Conservation (phyloP, 2,888 invertebrate genomes). For the Eristalis tenax region DNA sequence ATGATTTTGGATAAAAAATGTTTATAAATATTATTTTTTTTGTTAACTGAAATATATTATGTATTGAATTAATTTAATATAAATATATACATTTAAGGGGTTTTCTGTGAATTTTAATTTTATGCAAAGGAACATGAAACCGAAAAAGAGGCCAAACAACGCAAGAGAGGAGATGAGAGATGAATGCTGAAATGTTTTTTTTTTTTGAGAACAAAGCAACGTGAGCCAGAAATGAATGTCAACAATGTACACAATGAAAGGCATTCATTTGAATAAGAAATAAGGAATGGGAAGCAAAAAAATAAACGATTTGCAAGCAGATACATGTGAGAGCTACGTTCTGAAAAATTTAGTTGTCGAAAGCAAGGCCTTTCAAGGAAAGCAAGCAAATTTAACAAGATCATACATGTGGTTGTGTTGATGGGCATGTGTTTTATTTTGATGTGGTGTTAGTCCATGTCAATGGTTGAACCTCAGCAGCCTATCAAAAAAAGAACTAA, state of each 20-base stretch:
- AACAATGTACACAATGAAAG: conserved; percentile 7
- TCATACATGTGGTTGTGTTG: too few species aligned
- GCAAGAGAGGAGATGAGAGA: conserved; percentile 55
- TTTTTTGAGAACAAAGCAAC: not conserved
- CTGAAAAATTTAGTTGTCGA: not conserved
- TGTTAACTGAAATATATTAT: conserved; percentile 49
- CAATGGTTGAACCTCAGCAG: too few species aligned
- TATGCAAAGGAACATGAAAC: conserved; percentile 36
- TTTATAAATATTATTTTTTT: conserved; percentile 21
- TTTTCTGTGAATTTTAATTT: conserved; percentile 51
- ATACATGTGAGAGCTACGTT: conserved; percentile 26
- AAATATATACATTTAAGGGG: conserved; percentile 35
- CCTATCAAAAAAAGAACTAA: too few species aligned
- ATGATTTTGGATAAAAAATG: conserved; percentile 51
- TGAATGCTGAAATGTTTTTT: conserved; percentile 20
- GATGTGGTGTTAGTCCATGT: too few species aligned
- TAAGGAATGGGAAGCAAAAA: not conserved
- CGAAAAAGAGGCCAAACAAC: conserved; percentile 32
- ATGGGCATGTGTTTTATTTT: too few species aligned
- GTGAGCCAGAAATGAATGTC: not conserved
- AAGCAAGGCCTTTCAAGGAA: not conserved
- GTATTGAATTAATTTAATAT: conserved; percentile 23
- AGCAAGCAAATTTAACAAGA: not conserved
- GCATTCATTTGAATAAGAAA: not conserved
- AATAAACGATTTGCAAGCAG: conserved; percentile 8